These are phyloP conservation scores for Lepidotrigona ventralis DNA, from an alignment of 1,140 invertebrate genomes.

Conservation along the genomic window DNA sequence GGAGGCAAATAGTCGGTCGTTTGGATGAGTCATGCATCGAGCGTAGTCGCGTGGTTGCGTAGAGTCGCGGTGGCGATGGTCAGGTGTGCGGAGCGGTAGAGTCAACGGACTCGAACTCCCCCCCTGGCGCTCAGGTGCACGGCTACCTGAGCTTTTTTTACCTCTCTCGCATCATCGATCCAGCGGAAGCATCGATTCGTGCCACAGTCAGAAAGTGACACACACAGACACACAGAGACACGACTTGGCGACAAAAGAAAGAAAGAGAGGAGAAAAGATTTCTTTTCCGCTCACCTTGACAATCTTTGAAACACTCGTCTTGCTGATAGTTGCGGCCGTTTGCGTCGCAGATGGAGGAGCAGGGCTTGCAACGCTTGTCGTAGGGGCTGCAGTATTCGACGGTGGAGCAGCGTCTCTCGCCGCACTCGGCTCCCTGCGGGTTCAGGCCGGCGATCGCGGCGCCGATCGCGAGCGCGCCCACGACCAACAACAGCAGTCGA, in stretches of 20 bases:
- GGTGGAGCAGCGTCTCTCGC: constrained; percentile 77
- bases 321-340: constrained; percentile 79
- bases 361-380: constrained; percentile 79
- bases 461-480: neutral
- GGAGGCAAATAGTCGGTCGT: constrained; percentile 32
- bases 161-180: too few relatives aligned
- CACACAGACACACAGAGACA: too few relatives aligned
- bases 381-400: constrained; percentile 81
- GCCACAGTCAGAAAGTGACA: too few relatives aligned
- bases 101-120: constrained; percentile 65
- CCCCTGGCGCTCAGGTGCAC: constrained; percentile 9
- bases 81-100: constrained; percentile 60
- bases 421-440: constrained; percentile 77
- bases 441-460: constrained; percentile 69
- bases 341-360: constrained; percentile 78
- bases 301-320: constrained; percentile 79
- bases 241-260: too few relatives aligned
- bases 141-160: neutral
- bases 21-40: constrained; percentile 60
- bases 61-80: constrained; percentile 55
- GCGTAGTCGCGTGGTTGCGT: constrained; percentile 49
- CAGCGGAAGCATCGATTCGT: neutral
- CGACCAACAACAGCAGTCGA: neutral
- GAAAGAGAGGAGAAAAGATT: neutral
- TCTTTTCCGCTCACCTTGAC: constrained; percentile 77